Base-by-base conservation (phyloP, 2,888 invertebrate genomes). In the Andrena dorsata region DNA sequence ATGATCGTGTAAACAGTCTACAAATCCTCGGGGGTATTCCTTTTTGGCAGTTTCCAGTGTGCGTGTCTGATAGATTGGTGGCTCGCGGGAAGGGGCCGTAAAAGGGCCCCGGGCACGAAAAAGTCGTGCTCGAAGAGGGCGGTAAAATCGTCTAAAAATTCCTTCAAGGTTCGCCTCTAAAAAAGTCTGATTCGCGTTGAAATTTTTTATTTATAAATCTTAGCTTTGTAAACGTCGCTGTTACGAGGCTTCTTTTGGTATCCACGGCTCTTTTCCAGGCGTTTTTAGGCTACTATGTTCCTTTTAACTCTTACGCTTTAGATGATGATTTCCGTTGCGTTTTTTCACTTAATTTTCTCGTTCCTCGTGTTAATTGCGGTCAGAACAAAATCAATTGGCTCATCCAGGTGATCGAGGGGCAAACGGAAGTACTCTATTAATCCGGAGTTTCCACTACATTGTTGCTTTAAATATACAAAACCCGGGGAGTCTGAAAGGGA, bases 71-170 rank as follows among this genome's bases (percentile, higher is more conserved):
- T 63, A 56, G 60, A 71, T 81, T 75, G 32, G 72, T 58, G 75
- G 64, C 69, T 82, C 16, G 78, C 41, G 41, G 41, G 83, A 80
- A 86, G 84, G 83, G 76, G 66, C 80, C 64, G 32, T 85, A 86
- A 79, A 86, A 86, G 78, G 71, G 63, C 72, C 66, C 72, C 60
- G 60, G 20, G 63, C 63, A 65, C 72, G 79, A 84, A 85, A 82
- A 87, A 85, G 73, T 85, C 87, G 87, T 68, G 53, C 49, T 56
- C 26, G 20, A 23, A 56, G 10, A 26, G 13, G 78, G 68, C 61
- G 65, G 69, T 88, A 88, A 88, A 88, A 82, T 69, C 58, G 76
- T 81, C 86, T 82, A 85, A 88, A 70, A 88, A 88, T 79, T 69
- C 51, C n/a, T 75, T 81, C 64, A 82, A 87, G 84, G 71, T 76